Percentiles rank a stretch among this genome's conserved stretches.
These are phyloP conservation scores for Scaptomyza tumidula DNA, from an alignment of 2,888 invertebrate species.

Conservation along the genomic window DNA sequence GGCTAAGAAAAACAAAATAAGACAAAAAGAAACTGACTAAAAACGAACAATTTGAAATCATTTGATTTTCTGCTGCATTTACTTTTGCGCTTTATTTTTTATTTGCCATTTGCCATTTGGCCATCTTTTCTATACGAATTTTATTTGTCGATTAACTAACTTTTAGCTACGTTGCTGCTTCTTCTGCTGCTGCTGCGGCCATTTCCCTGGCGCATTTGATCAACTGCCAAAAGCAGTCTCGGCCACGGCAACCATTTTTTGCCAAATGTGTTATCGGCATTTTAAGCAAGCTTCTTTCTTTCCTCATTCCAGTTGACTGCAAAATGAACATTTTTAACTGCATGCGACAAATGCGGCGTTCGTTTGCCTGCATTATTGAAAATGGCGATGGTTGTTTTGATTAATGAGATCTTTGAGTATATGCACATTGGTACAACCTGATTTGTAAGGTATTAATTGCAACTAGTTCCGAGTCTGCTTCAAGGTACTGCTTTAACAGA, in stretches of 20 bases:
- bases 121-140: constrained; percentile 29
- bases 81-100: constrained; percentile 32
- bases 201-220: constrained; percentile 55
- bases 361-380: constrained; percentile 34
- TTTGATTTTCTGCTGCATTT: constrained; percentile 76
- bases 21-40: constrained; percentile 5
- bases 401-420: constrained; percentile 17
- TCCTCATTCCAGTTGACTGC: constrained; percentile 63
- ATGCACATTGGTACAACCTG: too few relatives aligned
- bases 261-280: constrained; percentile 68
- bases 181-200: constrained; percentile 25
- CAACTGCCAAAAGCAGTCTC: constrained; percentile 50
- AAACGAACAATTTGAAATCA: constrained; percentile 55
- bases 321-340: constrained; percentile 49
- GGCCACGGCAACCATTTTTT: constrained; percentile 43
- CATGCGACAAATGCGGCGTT: constrained; percentile 29
- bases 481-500: too few relatives aligned
- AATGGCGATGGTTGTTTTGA: constrained; percentile 14
- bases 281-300: constrained; percentile 5
- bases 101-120: constrained; percentile 25
- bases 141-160: constrained; percentile 76
- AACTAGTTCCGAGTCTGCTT: neutral
- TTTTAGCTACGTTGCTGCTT: constrained; percentile 28
- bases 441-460: too few relatives aligned
- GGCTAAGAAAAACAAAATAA: constrained; percentile 6